These are phyloP conservation scores for Hystrix cristata DNA, from an alignment of 2,113 vertebrate genomes.

Conservation along the genomic window DNA sequence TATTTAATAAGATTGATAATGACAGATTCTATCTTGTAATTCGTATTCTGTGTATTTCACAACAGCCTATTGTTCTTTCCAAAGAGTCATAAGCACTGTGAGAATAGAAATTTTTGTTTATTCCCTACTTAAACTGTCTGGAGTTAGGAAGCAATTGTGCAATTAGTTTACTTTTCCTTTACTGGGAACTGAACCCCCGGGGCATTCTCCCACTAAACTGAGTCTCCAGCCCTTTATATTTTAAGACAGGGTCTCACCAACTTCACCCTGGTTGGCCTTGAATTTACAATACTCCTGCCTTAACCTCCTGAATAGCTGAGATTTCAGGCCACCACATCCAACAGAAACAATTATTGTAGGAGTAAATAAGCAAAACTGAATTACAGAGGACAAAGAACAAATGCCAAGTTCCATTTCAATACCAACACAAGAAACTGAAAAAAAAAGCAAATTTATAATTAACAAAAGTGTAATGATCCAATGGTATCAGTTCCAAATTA, in stretches of 20 bases:
- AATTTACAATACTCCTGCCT: background rate
- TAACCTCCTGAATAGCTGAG: background rate
- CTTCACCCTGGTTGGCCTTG: background rate
- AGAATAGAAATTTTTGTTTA: conserved; percentile 1
- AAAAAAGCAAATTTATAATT: background rate
- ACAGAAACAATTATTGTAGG: background rate
- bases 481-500: background rate
- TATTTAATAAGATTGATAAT: background rate
- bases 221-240: background rate
- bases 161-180: too few species aligned
- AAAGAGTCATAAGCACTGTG: background rate
- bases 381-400: background rate
- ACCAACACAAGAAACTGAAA: background rate
- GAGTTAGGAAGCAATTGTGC: background rate
- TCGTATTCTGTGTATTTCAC: background rate
- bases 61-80: background rate
- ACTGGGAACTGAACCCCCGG: too few species aligned
- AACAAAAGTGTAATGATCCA: background rate
- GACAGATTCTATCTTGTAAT: background rate
- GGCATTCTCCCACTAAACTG: too few species aligned
- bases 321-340: background rate
- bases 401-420: background rate
- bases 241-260: background rate
- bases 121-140: background rate
- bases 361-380: background rate